Evolutionary conservation across 2,888 invertebrate genomes (phyloP), one percentile per base, ranked within the genome.

Genomic region (Aplocera efformata): DNA sequence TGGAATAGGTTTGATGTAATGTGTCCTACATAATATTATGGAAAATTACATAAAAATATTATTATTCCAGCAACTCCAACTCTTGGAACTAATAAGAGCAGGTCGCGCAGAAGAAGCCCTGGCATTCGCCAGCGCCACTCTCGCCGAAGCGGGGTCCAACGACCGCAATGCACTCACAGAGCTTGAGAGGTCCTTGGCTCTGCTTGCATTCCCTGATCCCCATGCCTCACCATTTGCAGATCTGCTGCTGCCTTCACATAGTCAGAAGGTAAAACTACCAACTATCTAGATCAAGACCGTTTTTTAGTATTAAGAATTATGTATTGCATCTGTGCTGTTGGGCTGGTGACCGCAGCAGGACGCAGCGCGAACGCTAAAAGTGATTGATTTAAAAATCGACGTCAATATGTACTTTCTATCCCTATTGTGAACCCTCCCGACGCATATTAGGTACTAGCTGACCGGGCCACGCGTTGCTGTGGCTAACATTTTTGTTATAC

Each of bases 161-260:
- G 94, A 95, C 76, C 92, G 93, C 27, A 89, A 88, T 24, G 91
- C 91, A n/a, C 77, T 91, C 7, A 83, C 86, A 0, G 98, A 98
- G 79, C 81, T 98, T 40, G 99, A 99, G 79, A 90, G 98, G 46
- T 98, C 99, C 0, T 88, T 99, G 36, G 98, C 99, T 0, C 84
- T 99, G 36, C 79, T 99, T 9, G 99, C 99, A 4, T 99, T 99
- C 79, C 98, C 99, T 47, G 97, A 98, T 67, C 98, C 99, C 0
- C 93, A 96, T 58, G 93, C 92, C 39, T 97, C 98, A 53, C 99
- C 99, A 0, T 99, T 98, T 83, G 95, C 97, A 9, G 98, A 99
- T 76, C 89, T 99, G 24, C 86, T 99, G 44, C 94, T 98, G 60
- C 94, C 96, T 7, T 95, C 98, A 7, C 98, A 99, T 68, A 90